These are phyloP conservation scores for Ephestia elutella DNA, from an alignment of 1,140 invertebrate species.

Conservation along the genomic window DNA sequence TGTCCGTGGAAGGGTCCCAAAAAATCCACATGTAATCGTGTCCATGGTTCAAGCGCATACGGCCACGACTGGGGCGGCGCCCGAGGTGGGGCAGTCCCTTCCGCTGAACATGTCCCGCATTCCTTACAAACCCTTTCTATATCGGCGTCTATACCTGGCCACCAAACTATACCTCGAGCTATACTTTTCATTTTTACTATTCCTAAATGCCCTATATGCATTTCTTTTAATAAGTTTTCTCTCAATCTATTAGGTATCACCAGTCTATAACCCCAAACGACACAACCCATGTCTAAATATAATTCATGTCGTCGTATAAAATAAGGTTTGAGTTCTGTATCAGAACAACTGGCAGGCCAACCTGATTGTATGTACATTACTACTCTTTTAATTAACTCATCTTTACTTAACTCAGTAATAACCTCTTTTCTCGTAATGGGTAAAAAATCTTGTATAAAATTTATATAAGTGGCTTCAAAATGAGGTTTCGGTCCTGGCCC, in stretches of 20 bases:
- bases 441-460: constrained; percentile 23
- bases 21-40: constrained; percentile 10
- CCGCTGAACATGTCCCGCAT: constrained; percentile 10
- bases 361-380: constrained; percentile 26
- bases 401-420: constrained; percentile 19
- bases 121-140: constrained; percentile 18
- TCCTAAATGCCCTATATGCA: constrained; percentile 6
- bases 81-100: constrained; percentile 17
- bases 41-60: neutral
- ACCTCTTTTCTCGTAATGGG: constrained; percentile 25
- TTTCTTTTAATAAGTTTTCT: constrained; percentile 41
- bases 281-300: constrained; percentile 23
- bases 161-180: constrained; percentile 26
- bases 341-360: constrained; percentile 21
- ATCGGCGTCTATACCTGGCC: constrained; percentile 23
- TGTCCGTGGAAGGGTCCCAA: constrained; percentile 10
- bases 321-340: constrained; percentile 18
- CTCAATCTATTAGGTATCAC: constrained; percentile 52
- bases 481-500: neutral
- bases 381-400: constrained; percentile 26
- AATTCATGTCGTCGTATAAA: constrained; percentile 15
- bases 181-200: constrained; percentile 21
- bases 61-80: constrained; percentile 12
- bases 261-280: constrained; percentile 19
- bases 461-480: constrained; percentile 14